Evolutionary conservation across 2,113 vertebrate species (phyloP).

Genomic region (Antechinus stuartii): DNA sequence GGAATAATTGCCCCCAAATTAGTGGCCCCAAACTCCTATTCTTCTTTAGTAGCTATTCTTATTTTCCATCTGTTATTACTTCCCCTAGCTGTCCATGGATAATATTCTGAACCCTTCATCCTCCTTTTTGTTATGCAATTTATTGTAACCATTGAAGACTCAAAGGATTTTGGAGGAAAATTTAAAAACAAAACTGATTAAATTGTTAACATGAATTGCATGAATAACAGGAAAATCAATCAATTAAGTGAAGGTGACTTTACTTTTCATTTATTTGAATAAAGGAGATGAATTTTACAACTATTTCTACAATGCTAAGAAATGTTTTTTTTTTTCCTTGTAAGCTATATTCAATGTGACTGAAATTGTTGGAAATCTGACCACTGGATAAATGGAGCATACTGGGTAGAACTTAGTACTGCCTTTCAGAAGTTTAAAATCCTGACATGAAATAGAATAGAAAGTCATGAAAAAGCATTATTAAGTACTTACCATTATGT

Average conservation of each 20-base stretch:
- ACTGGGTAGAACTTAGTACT: not conserved
- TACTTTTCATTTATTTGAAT: not conserved
- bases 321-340: not conserved
- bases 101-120: not conserved
- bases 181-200: not conserved
- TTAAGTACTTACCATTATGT: not conserved
- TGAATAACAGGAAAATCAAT: not conserved
- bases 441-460: not conserved
- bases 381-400: not conserved
- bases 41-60: not conserved
- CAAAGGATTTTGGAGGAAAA: not conserved
- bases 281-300: not conserved
- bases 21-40: not conserved
- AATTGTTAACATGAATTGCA: not conserved
- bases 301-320: not conserved
- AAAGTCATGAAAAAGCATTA: not conserved
- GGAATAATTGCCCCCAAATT: not conserved
- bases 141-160: not conserved
- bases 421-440: not conserved
- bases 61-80: not conserved
- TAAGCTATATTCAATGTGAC: not conserved
- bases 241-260: not conserved
- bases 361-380: not conserved
- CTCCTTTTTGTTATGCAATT: not conserved
- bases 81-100: not conserved